Conservation (phyloP, 2,797 vertebrate species). For the Gymnoscopelus braueri region DNA sequence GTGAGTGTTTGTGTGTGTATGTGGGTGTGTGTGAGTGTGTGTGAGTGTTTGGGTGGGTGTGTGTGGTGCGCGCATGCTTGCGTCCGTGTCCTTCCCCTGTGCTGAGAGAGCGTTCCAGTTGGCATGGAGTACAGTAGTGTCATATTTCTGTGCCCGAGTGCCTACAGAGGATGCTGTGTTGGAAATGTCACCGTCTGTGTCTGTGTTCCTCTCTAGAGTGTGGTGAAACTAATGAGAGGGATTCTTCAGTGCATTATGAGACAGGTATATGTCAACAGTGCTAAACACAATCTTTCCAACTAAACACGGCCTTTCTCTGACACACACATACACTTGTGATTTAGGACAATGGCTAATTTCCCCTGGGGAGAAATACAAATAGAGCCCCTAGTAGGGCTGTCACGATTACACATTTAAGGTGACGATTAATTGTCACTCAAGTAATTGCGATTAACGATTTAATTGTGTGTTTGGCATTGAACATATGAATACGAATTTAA, state of each 20-base stretch:
- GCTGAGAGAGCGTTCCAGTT: neutral
- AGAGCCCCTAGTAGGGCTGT: too few species aligned
- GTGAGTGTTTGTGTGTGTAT: neutral
- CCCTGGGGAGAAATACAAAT: too few species aligned
- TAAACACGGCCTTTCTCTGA: too few species aligned
- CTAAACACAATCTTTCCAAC: neutral
- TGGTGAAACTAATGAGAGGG: slow-evolving; percentile 97
- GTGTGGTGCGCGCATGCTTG: neutral
- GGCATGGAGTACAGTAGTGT: slow-evolving; percentile 57
- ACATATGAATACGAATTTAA: too few species aligned
- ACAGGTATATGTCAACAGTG: slow-evolving; percentile 86
- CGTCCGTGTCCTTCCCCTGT: too few species aligned
- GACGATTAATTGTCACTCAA: too few species aligned
- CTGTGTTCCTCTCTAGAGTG: slow-evolving; percentile 84
- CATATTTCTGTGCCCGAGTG: slow-evolving; percentile 62
- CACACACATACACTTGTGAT: too few species aligned
- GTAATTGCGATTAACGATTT: too few species aligned
- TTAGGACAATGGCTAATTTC: too few species aligned
- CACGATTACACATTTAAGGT: too few species aligned
- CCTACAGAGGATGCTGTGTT: slow-evolving; percentile 7
- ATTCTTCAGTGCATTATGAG: slow-evolving; percentile 94
- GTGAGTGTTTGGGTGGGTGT: slow-evolving; percentile 25
- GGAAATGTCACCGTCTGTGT: slow-evolving; percentile 69
- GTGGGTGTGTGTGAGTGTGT: neutral
- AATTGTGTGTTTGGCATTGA: too few species aligned